Percentiles rank a stretch among this genome's conserved stretches.
Conservation (phyloP, 2,888 invertebrate species). For the Pseudoips prasinana region DNA sequence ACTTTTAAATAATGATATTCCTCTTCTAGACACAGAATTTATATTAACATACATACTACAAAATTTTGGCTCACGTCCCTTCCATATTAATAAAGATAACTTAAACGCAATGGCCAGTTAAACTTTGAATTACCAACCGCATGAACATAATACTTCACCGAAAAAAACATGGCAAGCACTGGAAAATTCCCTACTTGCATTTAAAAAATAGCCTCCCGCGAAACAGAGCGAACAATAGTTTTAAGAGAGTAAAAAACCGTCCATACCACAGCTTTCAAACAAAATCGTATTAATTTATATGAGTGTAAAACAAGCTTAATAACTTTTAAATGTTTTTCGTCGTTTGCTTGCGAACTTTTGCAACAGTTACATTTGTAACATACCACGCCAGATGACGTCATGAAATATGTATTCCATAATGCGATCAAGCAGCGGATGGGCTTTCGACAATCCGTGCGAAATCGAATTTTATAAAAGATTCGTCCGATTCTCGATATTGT, state of each 20-base stretch:
- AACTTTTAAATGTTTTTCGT: slow-evolving; percentile 2
- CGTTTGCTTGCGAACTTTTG: slow-evolving; percentile 5
- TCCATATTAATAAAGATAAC: too few species aligned
- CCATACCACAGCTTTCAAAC: not conserved
- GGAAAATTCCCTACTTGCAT: too few species aligned
- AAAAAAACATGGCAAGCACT: too few species aligned
- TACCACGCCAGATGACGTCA: slow-evolving; percentile 3
- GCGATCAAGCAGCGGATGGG: not conserved
- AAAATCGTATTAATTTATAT: slow-evolving; percentile 11
- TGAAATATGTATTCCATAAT: slow-evolving; percentile 8
- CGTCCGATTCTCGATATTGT: not conserved
- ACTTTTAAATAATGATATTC: too few species aligned
- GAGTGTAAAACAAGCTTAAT: slow-evolving; percentile 6
- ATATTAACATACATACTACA: too few species aligned
- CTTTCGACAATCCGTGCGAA: slow-evolving; percentile 1
- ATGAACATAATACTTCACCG: too few species aligned
- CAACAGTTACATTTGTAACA: slow-evolving; percentile 4
- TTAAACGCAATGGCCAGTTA: too few species aligned
- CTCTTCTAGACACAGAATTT: too few species aligned
- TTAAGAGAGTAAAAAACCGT: not conserved
- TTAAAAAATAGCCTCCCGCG: too few species aligned
- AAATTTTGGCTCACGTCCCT: too few species aligned
- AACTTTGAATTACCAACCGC: too few species aligned
- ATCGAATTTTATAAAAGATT: slow-evolving; percentile 7
- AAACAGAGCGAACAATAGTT: too few species aligned